These are phyloP conservation scores for Micrasema minimum DNA, from an alignment of 1,140 invertebrate genomes.

Conservation along the genomic window DNA sequence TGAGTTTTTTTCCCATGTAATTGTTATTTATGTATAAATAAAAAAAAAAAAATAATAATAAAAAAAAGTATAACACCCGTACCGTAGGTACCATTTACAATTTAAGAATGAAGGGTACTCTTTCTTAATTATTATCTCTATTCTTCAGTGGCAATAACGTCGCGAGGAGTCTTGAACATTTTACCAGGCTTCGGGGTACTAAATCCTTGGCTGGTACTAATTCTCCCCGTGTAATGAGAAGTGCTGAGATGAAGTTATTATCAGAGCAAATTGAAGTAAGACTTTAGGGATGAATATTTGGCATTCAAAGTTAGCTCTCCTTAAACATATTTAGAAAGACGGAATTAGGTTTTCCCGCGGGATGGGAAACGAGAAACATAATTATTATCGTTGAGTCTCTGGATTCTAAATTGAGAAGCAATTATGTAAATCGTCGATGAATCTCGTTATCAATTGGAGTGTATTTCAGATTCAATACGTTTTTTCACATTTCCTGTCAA, in stretches of 20 bases:
- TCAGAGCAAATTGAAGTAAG: slow-evolving; percentile 32
- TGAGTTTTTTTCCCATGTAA: too few relatives aligned
- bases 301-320: neutral
- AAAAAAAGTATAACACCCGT: too few relatives aligned
- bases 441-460: too few relatives aligned
- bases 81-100: too few relatives aligned
- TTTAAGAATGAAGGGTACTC: neutral
- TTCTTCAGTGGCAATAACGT: slow-evolving; percentile 33
- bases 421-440: too few relatives aligned
- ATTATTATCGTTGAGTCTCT: too few relatives aligned
- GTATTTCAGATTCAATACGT: neutral
- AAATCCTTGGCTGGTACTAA: slow-evolving; percentile 42
- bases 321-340: slow-evolving; percentile 14
- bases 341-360: neutral
- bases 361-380: neutral
- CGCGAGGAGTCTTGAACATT: slow-evolving; percentile 37
- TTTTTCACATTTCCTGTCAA: too few relatives aligned
- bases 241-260: slow-evolving; percentile 34
- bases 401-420: too few relatives aligned
- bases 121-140: slow-evolving; percentile 47
- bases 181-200: slow-evolving; percentile 37
- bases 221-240: slow-evolving; percentile 40
- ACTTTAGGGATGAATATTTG: slow-evolving; percentile 6
- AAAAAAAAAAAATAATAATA: too few relatives aligned
- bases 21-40: too few relatives aligned